phyloP scores from a whole-genome alignment of 2,113 vertebrate species.

The Campylomormyrus numenius region DNA sequence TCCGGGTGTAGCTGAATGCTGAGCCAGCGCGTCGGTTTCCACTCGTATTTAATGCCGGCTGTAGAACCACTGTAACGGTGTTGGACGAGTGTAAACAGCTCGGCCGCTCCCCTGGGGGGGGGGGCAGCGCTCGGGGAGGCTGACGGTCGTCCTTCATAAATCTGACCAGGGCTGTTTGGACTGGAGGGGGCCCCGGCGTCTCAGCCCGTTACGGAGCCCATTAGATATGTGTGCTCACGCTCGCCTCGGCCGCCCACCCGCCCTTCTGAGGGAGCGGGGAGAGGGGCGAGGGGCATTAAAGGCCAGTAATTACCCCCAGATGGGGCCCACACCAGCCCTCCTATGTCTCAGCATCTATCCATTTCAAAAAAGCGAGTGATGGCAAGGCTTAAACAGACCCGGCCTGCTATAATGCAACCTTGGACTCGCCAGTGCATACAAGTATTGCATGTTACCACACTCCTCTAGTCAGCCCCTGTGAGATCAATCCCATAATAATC shows the following conservation, averaged over 20 bases:
- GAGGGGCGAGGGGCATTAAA: conserved; percentile 40
- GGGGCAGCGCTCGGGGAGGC: neutral
- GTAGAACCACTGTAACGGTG: conserved; percentile 30
- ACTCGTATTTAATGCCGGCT: conserved; percentile 15
- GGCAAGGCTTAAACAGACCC: neutral
- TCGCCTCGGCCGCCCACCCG: conserved; percentile 28
- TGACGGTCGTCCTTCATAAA: conserved; percentile 39
- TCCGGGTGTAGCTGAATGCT: neutral
- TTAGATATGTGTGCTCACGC: conserved; percentile 43
- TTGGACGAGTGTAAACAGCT: conserved; percentile 24
- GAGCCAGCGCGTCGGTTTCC: neutral
- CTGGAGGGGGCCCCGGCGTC: conserved; percentile 30
- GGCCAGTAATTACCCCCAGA: conserved; percentile 49
- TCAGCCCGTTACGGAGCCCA: conserved; percentile 42
- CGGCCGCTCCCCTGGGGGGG: neutral
- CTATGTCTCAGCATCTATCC: conserved; percentile 8
- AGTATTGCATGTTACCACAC: neutral
- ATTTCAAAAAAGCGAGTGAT: conserved; percentile 25
- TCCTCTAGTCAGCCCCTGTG: neutral
- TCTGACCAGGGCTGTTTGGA: conserved; percentile 38
- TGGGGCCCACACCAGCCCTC: conserved; percentile 35
- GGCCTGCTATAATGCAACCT: neutral
- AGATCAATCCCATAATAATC: neutral
- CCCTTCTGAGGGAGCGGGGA: conserved; percentile 21
- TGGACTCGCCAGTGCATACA: neutral